phyloP scores from a whole-genome alignment of 2,888 invertebrate genomes.

The Ceriagrion tenellum region DNA sequence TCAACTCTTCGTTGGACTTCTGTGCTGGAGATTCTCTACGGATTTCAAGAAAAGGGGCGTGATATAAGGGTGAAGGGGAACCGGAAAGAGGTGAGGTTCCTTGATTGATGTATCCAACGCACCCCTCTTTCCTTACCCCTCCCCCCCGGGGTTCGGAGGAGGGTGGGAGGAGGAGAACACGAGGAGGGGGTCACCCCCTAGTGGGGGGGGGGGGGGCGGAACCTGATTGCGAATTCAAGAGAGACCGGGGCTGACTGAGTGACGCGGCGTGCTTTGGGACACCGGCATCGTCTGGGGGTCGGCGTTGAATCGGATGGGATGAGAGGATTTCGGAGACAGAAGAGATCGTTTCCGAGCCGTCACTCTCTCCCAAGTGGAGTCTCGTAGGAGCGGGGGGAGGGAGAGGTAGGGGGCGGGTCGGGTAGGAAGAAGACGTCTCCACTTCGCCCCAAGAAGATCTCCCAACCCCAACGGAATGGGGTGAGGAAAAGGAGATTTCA shows the following conservation, averaged over 20 bases:
- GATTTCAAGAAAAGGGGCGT: neutral
- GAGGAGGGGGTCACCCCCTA: neutral
- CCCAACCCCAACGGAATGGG: no score
- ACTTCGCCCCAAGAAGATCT: no score
- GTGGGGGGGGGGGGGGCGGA: neutral
- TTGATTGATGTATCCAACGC: neutral
- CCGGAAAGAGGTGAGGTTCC: neutral
- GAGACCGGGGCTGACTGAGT: neutral
- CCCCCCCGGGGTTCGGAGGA: no score
- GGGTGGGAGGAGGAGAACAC: no score
- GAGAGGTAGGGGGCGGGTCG: neutral
- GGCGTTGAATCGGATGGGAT: neutral
- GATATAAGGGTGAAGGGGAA: neutral
- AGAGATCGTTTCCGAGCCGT: neutral
- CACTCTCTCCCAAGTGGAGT: neutral
- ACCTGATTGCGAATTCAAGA: slow-evolving; percentile 37
- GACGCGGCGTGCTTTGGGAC: neutral
- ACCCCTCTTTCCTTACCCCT: no score
- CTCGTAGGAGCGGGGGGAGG: neutral
- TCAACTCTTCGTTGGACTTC: no score
- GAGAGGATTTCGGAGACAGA: neutral
- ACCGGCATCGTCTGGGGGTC: neutral
- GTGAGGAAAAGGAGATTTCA: no score
- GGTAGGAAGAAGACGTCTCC: no score
- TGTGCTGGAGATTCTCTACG: no score